Conservation (phyloP, 2,113 vertebrate species). For the Laterallus jamaicensis region DNA sequence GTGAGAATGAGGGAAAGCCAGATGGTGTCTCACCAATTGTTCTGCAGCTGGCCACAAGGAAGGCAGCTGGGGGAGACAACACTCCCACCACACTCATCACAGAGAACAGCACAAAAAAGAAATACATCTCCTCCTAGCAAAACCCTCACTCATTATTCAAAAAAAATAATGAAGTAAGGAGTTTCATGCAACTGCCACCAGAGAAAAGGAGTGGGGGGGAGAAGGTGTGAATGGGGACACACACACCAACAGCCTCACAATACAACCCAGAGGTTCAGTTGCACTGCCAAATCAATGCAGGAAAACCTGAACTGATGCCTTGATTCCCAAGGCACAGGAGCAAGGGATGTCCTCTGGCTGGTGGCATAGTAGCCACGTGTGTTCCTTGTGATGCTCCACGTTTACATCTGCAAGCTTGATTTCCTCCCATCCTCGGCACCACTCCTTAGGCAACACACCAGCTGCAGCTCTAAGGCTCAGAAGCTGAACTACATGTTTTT, state of each 20-base stretch:
- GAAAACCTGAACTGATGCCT: neutral
- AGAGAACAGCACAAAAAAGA: neutral
- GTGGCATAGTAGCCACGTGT: rapidly evolving
- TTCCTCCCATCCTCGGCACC: neutral
- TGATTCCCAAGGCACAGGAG: neutral
- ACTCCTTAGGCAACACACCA: neutral
- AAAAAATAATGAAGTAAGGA: neutral
- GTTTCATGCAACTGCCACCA: neutral
- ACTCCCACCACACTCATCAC: neutral
- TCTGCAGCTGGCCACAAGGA: slow-evolving; percentile 38
- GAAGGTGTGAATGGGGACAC: too few species aligned
- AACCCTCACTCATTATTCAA: neutral
- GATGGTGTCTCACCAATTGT: slow-evolving; percentile 50
- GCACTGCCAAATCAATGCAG: neutral
- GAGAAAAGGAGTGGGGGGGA: rapidly evolving
- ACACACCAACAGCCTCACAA: too few species aligned
- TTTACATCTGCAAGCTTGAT: neutral
- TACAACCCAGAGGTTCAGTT: neutral
- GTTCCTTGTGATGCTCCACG: neutral
- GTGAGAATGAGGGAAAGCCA: slow-evolving; percentile 30
- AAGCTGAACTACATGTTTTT: neutral
- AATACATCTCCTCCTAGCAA: neutral
- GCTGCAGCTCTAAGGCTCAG: neutral
- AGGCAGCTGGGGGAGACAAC: slow-evolving; percentile 23
- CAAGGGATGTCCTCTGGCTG: neutral